Evolutionary conservation across 2,888 invertebrate species (phyloP).

Genomic region (Parapristionchus giblindavisi): DNA sequence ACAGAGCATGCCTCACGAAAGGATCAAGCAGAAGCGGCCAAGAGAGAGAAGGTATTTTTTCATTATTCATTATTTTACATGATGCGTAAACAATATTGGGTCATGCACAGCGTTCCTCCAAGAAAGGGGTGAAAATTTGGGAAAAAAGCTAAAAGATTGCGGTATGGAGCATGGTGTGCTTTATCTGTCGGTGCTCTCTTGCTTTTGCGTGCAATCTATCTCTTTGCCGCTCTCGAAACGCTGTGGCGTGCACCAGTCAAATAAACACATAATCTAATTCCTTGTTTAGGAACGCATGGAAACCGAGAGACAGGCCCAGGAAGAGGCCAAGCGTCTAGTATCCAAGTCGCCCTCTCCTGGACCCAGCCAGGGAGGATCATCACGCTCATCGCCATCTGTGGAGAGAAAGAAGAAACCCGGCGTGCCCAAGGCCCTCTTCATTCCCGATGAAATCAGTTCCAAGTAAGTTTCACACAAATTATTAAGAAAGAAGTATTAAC

Average conservation of each 20-base stretch:
- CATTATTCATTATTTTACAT: neutral
- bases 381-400: conserved; percentile 28
- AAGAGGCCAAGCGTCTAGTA: conserved; percentile 22
- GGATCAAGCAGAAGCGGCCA: conserved; percentile 39
- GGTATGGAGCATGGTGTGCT: no score
- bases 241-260: neutral
- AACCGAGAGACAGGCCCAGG: conserved; percentile 23
- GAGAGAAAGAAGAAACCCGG: conserved; percentile 45
- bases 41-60: conserved; percentile 40
- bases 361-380: no score
- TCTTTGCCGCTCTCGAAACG: neutral
- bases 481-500: no score
- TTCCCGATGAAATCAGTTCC: conserved; percentile 68
- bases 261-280: no score
- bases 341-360: conserved; percentile 24
- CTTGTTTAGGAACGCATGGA: conserved; percentile 30
- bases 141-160: no score
- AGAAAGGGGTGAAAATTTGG: no score
- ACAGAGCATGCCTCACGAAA: conserved; percentile 19
- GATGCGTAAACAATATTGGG: no score
- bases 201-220: no score
- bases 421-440: conserved; percentile 63
- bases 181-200: no score
- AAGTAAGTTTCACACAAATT: no score
- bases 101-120: no score